Conservation (phyloP, 2,113 vertebrate species). For the Pachyramphus minor region DNA sequence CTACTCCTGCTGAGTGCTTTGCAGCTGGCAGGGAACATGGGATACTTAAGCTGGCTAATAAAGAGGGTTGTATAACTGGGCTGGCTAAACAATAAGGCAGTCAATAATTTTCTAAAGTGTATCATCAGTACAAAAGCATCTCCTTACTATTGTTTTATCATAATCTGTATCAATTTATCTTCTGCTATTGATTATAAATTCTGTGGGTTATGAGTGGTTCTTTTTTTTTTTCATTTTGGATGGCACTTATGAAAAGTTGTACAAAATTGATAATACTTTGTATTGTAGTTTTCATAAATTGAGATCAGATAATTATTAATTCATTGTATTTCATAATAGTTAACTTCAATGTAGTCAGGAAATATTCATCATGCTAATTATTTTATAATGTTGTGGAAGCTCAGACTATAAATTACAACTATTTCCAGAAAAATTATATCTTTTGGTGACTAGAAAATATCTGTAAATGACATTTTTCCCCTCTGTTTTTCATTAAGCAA, state of each 20-base stretch:
- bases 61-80: background rate
- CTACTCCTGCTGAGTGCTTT: background rate
- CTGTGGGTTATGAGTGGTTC: background rate
- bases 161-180: background rate
- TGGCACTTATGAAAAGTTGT: background rate
- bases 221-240: background rate
- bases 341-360: background rate
- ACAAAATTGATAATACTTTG: background rate
- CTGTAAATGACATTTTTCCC: background rate
- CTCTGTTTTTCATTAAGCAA: background rate
- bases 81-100: background rate
- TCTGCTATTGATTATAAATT: background rate
- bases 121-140: background rate
- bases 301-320: background rate
- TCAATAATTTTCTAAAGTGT: background rate
- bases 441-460: background rate
- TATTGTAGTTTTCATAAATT: background rate
- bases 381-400: background rate
- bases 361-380: background rate
- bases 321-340: background rate
- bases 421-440: background rate
- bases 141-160: background rate
- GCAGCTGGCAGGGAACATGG: rapidly evolving
- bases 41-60: no score
- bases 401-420: background rate